phyloP scores from a whole-genome alignment of 2,113 vertebrate genomes.

The Anhinga anhinga region DNA sequence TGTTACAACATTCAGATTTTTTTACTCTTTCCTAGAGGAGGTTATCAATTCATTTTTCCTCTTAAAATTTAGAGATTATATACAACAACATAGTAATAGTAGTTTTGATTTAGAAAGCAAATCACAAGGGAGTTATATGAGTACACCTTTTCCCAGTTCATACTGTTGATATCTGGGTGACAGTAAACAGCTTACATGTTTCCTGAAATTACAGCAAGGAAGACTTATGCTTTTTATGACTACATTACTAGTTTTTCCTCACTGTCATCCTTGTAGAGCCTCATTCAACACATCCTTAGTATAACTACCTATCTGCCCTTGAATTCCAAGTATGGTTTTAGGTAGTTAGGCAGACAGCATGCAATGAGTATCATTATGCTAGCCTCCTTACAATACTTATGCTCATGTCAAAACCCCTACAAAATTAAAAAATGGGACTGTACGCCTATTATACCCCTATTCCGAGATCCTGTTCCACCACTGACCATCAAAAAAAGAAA shows the following conservation, averaged over 20 bases:
- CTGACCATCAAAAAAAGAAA: not conserved
- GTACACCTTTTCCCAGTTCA: not conserved
- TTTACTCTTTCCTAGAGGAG: not conserved
- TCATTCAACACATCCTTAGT: not conserved
- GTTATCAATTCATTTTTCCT: not conserved
- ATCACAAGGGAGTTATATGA: not conserved
- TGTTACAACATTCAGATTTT: not conserved
- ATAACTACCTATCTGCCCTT: not conserved
- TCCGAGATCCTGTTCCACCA: not conserved
- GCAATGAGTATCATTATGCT: not conserved
- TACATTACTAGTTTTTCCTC: not conserved
- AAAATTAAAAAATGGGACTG: not conserved
- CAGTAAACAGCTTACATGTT: not conserved
- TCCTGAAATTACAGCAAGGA: not conserved
- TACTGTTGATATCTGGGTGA: not conserved
- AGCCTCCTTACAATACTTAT: not conserved
- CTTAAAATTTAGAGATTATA: not conserved
- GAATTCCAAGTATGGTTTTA: not conserved
- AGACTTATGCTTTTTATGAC: not conserved
- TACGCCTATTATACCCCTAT: not conserved
- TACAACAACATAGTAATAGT: not conserved
- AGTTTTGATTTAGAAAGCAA: not conserved
- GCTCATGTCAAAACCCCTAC: not conserved
- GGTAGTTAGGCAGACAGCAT: not conserved
- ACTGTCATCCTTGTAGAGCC: not conserved